These are phyloP conservation scores for Drosophila pseudoobscura DNA, from an alignment of 1,140 invertebrate genomes.

Conservation along the genomic window DNA sequence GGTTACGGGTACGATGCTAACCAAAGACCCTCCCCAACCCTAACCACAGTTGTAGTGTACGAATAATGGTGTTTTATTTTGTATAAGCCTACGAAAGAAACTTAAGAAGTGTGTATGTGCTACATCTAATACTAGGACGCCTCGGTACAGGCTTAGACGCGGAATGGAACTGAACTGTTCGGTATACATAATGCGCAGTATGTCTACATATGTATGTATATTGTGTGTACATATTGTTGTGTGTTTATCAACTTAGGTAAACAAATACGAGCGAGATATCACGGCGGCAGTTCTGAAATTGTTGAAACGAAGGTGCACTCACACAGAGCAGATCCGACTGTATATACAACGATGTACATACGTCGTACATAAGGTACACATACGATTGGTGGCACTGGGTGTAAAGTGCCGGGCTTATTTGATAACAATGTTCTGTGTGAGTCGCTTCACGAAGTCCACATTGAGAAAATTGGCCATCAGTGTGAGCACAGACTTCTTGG, in stretches of 20 bases:
- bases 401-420: slow-evolving; percentile 52
- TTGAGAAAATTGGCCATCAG: slow-evolving; percentile 85
- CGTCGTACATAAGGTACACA: slow-evolving; percentile 6
- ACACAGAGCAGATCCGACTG: not conserved
- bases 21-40: slow-evolving; percentile 3
- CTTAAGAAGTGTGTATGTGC: slow-evolving; percentile 4
- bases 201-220: not conserved
- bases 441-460: slow-evolving; percentile 77
- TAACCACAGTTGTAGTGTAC: not conserved
- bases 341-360: not conserved
- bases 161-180: slow-evolving; percentile 9
- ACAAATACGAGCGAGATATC: slow-evolving; percentile 49
- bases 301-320: slow-evolving; percentile 9
- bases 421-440: slow-evolving; percentile 82
- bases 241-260: slow-evolving; percentile 49
- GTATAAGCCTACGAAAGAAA: slow-evolving; percentile 31
- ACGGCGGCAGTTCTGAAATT: slow-evolving; percentile 44
- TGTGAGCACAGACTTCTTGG: slow-evolving; percentile 87
- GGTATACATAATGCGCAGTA: slow-evolving; percentile 34
- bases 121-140: slow-evolving; percentile 35
- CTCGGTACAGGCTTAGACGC: slow-evolving; percentile 25
- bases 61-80: slow-evolving; percentile 11
- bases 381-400: slow-evolving; percentile 12
- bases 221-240: slow-evolving; percentile 6
- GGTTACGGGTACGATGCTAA: slow-evolving; percentile 6